These are phyloP conservation scores for Morone saxatilis DNA, from an alignment of 2,113 vertebrate species.

Conservation along the genomic window DNA sequence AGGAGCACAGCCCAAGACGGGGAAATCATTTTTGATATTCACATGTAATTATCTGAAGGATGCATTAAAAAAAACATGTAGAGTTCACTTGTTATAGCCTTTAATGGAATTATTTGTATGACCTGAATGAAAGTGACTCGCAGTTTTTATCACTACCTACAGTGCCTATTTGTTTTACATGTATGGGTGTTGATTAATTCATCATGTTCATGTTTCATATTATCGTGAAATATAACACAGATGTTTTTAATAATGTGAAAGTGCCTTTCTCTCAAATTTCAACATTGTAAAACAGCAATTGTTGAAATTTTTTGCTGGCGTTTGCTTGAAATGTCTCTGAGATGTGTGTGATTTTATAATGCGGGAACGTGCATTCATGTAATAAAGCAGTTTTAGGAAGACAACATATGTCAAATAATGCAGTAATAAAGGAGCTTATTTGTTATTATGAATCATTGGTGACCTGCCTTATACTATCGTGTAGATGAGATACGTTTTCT, in stretches of 20 bases:
- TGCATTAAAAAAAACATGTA: not conserved
- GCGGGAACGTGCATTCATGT: constrained; percentile 32
- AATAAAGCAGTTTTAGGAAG: constrained; percentile 17
- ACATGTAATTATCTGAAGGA: constrained; percentile 38
- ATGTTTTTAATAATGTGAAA: constrained; percentile 51
- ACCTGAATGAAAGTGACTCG: constrained; percentile 27
- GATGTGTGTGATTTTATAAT: constrained; percentile 33
- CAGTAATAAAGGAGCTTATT: constrained; percentile 45
- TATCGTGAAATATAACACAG: constrained; percentile 24
- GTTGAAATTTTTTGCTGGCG: not conserved
- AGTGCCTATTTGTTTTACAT: constrained; percentile 39
- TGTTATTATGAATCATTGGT: constrained; percentile 22
- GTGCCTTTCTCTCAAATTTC: constrained; percentile 58
- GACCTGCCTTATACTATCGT: not conserved
- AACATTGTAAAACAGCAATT: constrained; percentile 24
- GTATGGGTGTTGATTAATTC: constrained; percentile 44
- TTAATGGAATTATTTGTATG: constrained; percentile 34
- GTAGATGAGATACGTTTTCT: not conserved
- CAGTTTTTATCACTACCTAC: constrained; percentile 42
- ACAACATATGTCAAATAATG: constrained; percentile 23
- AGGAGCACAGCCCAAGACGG: constrained; percentile 31
- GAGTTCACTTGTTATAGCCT: constrained; percentile 32
- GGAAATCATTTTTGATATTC: constrained; percentile 50
- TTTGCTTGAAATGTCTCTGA: constrained; percentile 21
- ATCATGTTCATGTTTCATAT: constrained; percentile 44